Conservation (phyloP, 2,797 vertebrate species). For the Lateolabrax maculatus region DNA sequence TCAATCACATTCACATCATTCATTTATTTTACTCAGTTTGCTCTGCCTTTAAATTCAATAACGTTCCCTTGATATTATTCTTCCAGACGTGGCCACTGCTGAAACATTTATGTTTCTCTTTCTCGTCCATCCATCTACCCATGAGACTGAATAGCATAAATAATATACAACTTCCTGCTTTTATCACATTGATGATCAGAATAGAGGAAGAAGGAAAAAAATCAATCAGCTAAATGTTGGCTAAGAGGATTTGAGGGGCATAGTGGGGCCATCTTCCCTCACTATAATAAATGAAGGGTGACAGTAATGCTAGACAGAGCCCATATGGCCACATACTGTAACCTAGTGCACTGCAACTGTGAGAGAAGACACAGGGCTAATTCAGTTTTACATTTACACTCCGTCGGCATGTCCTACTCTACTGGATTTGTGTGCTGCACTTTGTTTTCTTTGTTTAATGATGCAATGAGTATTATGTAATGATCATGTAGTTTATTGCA, state of each 20-base stretch:
- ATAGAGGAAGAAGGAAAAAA: slow-evolving; percentile 60
- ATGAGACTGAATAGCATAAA: slow-evolving; percentile 63
- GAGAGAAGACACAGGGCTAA: slow-evolving; percentile 61
- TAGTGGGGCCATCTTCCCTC: slow-evolving; percentile 67
- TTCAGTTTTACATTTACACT: slow-evolving; percentile 64
- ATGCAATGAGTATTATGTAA: slow-evolving; percentile 39
- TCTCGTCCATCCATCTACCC: slow-evolving; percentile 52
- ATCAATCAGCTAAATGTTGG: slow-evolving; percentile 84
- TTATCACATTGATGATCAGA: slow-evolving; percentile 77
- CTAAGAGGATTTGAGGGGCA: slow-evolving; percentile 82
- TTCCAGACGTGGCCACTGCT: slow-evolving; percentile 59
- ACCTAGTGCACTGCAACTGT: slow-evolving; percentile 52
- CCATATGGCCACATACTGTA: slow-evolving; percentile 79
- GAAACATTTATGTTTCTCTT: slow-evolving; percentile 68
- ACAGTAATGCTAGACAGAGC: slow-evolving; percentile 78
- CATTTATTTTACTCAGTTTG: slow-evolving; percentile 52
- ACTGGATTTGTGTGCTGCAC: slow-evolving; percentile 48
- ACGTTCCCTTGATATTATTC: slow-evolving; percentile 55
- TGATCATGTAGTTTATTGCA: slow-evolving; percentile 22
- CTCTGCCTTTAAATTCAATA: slow-evolving; percentile 65
- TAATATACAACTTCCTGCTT: slow-evolving; percentile 73
- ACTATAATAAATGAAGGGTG: slow-evolving; percentile 76
- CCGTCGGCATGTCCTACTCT: slow-evolving; percentile 41
- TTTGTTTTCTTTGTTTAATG: slow-evolving; percentile 49
- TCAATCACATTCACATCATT: slow-evolving; percentile 46